Conservation (phyloP, 2,888 invertebrate species). For the Busseola fusca region DNA sequence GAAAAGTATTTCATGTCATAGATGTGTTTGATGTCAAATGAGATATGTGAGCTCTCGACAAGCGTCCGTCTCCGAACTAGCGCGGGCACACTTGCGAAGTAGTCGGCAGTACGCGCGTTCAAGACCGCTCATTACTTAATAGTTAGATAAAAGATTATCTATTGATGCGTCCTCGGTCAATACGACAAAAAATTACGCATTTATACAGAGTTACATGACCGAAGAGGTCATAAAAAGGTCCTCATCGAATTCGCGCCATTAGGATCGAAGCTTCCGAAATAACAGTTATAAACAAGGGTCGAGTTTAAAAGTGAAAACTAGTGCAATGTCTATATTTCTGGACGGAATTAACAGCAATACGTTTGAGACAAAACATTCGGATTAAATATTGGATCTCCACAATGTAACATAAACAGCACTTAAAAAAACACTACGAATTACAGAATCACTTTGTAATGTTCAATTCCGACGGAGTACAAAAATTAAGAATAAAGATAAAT, state of each 20-base stretch:
- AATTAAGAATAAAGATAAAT: conserved; percentile 18
- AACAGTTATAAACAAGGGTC: not conserved
- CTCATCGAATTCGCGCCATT: conserved; percentile 5
- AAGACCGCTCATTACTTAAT: conserved; percentile 84
- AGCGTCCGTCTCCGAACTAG: conserved; percentile 67
- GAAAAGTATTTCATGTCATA: conserved; percentile 23
- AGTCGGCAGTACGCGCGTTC: conserved; percentile 68
- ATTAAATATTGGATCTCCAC: conserved; percentile 15
- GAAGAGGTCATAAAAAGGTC: conserved; percentile 53
- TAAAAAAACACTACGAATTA: not conserved
- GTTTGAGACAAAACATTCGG: conserved; percentile 2
- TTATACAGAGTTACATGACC: conserved; percentile 66
- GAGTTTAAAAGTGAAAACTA: conserved; percentile 7
- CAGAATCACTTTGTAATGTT: conserved; percentile 10
- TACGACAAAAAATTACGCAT: conserved; percentile 76
- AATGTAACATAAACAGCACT: conserved; percentile 5
- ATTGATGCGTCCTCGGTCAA: conserved; percentile 84
- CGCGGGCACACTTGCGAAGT: conserved; percentile 67
- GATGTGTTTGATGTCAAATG: conserved; percentile 42
- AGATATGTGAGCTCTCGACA: conserved; percentile 48
- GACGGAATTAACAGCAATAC: conserved; percentile 8
- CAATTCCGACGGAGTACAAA: not conserved
- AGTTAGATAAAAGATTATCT: conserved; percentile 87
- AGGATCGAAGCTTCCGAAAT: not conserved
- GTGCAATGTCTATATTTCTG: conserved; percentile 20